These are phyloP conservation scores for Intellagama lesueurii DNA, from an alignment of 2,797 vertebrate genomes.

Conservation along the genomic window DNA sequence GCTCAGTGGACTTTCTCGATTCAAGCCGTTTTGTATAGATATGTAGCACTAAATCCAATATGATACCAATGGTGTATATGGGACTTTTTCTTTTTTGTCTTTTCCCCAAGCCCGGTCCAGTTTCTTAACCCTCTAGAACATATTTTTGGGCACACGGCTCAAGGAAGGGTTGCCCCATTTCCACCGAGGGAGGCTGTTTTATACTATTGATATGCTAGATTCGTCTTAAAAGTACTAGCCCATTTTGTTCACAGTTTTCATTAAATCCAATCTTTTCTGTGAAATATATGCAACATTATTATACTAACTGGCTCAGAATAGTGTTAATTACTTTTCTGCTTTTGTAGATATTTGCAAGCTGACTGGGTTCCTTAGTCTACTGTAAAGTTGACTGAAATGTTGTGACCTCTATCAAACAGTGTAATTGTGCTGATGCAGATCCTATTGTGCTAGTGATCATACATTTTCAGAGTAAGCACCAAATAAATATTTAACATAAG, in stretches of 20 bases:
- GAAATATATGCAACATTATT: neutral
- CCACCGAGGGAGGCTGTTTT: neutral
- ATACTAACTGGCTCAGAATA: neutral
- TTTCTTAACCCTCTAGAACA: neutral
- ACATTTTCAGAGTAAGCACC: too few species aligned
- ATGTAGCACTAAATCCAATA: neutral
- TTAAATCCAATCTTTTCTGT: neutral
- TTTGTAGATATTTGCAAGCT: neutral
- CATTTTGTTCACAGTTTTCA: neutral
- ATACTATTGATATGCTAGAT: neutral
- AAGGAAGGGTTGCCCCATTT: too few species aligned
- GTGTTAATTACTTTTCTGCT: conserved; percentile 19
- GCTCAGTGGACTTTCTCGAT: neutral
- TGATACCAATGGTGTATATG: neutral
- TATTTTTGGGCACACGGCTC: neutral
- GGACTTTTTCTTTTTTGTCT: neutral
- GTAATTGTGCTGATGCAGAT: too few species aligned
- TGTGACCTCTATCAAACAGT: conserved; percentile 35
- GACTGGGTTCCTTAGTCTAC: neutral
- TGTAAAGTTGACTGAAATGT: conserved; percentile 23
- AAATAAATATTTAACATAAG: too few species aligned
- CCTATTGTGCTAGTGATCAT: too few species aligned
- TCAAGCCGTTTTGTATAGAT: neutral
- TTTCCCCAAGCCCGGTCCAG: neutral
- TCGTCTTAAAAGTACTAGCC: neutral